Base-by-base conservation (phyloP, 2,888 invertebrate species). In the Pecten maximus region DNA sequence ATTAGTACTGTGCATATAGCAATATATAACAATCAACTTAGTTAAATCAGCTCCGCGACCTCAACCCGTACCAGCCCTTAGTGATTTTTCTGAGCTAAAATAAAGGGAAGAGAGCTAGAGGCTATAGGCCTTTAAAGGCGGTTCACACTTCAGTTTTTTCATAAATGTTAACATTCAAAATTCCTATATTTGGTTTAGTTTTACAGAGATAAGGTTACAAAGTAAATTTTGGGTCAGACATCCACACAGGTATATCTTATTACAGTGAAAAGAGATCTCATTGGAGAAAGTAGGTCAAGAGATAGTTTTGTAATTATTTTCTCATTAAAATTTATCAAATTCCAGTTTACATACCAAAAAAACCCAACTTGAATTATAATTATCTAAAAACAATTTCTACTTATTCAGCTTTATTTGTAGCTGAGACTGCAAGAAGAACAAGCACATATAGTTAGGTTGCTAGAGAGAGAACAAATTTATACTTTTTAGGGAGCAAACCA, bases 301-400 rank as follows among this genome's bases (percentile, higher is more conserved):
- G 74, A 74, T 74, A 28, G 28, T 74, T 74, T 74, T 74, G 74
- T 74, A 35, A 74, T 74, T 35, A 74, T 74, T 74, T 74, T 28
- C 28, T 74, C 60, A 8, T 74, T 12, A 74, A 74, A 74, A 74
- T 74, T 74, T 35, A 35, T 35, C 19, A 74, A 74, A 74, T 74
- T 74, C 74, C 35, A 74, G 74, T 74, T 74, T 10, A 74, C 74
- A 74, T 74, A 74, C 28, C 54, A 74, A 28, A 35, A 54, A 74
- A n/a, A n/a, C n/a, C n/a, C n/a, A n/a, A 74, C 3, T 74, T 35
- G 74, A 74, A 74, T 35, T 6, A 28, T 74, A 28, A 74, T 74
- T 74, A 28, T 74, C 74, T 74, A 74, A 3, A 12, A 74, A 74
- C 16, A 16, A 74, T 35, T 74, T 23, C 1, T 74, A 2, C 35